Base-by-base conservation (phyloP, 2,113 vertebrate genomes). In the Arizona elegans region DNA sequence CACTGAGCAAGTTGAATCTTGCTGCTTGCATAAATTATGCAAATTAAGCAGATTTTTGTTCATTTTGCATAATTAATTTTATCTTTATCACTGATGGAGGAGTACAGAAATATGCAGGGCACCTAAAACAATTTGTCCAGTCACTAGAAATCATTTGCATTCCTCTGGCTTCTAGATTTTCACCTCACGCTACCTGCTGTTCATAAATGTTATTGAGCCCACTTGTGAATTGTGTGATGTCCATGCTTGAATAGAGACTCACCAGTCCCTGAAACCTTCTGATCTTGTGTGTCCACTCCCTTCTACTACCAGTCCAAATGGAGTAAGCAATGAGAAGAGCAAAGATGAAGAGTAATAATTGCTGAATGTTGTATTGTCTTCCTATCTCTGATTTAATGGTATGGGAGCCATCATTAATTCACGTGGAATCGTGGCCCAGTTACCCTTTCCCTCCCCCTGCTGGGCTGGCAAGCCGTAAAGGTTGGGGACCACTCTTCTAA, bases 1-100 rank as follows among this genome's bases (percentile, higher is more conserved):
- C 50, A 70, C n/a, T 59, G 86, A 92, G 91, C 29, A 88, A 92
- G 50, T 62, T 88, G 86, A 38, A 88, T 70, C 91, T 26, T 70
- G 43, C 47, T 70, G 86, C 58, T 50, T 59, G 86, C 53, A 88
- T 92, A 88, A 70, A 70, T 43, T 92, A 88, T 92, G 91, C 91
- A 88, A 92, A 88, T 70, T 9, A 70, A 92, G 50, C 50, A 62
- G 13, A 19, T 54, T 92, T 91, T 54, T 65, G 58, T 52, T 54
- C 53, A 53, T 87, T 62, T 92, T 65, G 86, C 26, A 88, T 54
- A 92, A 70, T 53, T 92, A 24, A 43, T 24, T 54, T n/a, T 75
- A 52, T 50, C 65, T 62, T 24, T 90, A 29, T 70, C 52, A 26
- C 19, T 65, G 26, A 62, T 47, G 47, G 10, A 29, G 26, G 29